Evolutionary conservation across 2,797 vertebrate genomes (phyloP), one percentile per base, ranked within the genome.

Genomic region (Micrastur ruficollis): DNA sequence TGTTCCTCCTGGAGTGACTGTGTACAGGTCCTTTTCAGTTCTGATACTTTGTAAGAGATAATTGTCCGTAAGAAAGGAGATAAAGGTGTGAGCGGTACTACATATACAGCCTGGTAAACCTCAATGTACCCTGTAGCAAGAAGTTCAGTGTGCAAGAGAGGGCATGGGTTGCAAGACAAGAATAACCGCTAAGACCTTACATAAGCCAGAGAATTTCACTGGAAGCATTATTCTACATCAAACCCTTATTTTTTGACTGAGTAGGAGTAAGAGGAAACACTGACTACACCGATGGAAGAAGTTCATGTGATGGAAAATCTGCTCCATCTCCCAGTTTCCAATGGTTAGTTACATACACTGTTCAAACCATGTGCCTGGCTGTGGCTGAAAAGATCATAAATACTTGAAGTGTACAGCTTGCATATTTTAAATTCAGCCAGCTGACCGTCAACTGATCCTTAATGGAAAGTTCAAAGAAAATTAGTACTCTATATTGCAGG

Each of bases 381-480:
- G 36, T 80, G 81, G 40, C 52, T 85, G 55, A 95, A 93, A 95
- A 83, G 62, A 79, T 52, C 80, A 86, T 83, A 96, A 96, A 81
- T 83, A 49, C 47, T 86, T 81, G 75, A 74, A 88, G 18, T 55
- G 27, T 47, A 63, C 32, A 73, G 29, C 25, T 93, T 76, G 40
- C 31, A 56, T 52, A 73, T 61, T 80, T 96, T 82, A 80, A 96
- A 83, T 86, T 88, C 62, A 91, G 62, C 58, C 79, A 95, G 14
- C 53, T 93, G 94, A 92, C 80, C n/a, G 0, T 62, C 70, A 90
- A 68, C 50, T 86, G 66, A 89, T 79, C 59, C 38, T 79, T 91
- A 73, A 79, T 75, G 80, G 89, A 86, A 96, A 91, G 76, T 95
- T 90, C 91, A 93, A 95, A 86, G 58, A 89, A 91, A 89, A 90